Conservation (phyloP, 2,113 vertebrate genomes). For the Poeciliopsis turrubarensis region DNA sequence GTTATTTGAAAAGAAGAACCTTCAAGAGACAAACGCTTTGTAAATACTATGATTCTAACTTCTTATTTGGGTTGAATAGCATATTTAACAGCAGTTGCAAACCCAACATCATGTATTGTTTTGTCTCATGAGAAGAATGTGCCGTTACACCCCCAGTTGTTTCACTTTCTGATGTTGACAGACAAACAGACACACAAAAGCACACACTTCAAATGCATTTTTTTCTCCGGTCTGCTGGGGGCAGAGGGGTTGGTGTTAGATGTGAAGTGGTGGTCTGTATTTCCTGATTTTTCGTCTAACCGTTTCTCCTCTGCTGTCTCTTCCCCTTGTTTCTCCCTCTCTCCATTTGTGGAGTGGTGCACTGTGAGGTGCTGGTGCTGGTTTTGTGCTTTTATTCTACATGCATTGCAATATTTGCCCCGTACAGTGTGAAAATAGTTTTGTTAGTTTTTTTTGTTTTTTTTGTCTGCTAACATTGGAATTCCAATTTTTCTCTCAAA, state of each 20-base stretch:
- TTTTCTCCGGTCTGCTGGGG: conserved; percentile 49
- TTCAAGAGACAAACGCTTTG: background rate
- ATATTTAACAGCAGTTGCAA: background rate
- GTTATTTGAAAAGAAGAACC: background rate
- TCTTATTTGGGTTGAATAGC: background rate
- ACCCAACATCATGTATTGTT: background rate
- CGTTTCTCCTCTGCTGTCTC: conserved; percentile 70
- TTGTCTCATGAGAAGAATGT: background rate
- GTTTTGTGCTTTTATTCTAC: conserved; percentile 58
- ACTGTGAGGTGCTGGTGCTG: conserved; percentile 68
- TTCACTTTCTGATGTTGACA: background rate
- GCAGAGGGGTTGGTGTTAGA: conserved; percentile 65
- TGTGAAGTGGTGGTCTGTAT: conserved; percentile 78
- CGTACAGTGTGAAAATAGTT: background rate
- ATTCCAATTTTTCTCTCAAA: conserved; percentile 38
- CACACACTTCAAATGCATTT: conserved; percentile 49
- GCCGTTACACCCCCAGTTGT: background rate
- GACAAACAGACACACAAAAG: background rate
- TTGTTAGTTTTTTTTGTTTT: background rate
- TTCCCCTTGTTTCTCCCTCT: conserved; percentile 76
- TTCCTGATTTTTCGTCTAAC: conserved; percentile 67
- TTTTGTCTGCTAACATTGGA: conserved; percentile 2
- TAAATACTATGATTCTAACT: background rate
- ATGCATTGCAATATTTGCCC: conserved; percentile 26
- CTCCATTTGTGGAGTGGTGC: conserved; percentile 76